Conservation (phyloP, 1,140 invertebrate species). For the Cydia pomonella region DNA sequence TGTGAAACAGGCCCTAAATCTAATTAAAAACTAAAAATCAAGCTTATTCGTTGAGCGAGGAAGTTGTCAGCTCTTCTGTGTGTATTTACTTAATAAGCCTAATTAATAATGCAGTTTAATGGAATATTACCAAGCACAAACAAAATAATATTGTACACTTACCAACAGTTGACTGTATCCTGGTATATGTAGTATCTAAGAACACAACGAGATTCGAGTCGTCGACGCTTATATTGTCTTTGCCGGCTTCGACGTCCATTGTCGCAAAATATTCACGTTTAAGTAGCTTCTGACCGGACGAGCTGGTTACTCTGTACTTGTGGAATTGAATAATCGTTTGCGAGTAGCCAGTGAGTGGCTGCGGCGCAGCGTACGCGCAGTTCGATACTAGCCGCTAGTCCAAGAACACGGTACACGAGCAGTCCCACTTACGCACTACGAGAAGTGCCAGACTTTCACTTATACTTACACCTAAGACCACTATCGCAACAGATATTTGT, state of each 20-base stretch:
- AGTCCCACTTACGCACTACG: not conserved
- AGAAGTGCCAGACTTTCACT: not conserved
- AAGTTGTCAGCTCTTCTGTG: too few species aligned
- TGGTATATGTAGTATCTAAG: slow-evolving; percentile 39
- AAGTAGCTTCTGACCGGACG: slow-evolving; percentile 9
- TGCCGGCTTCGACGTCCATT: slow-evolving; percentile 63
- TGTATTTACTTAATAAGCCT: too few species aligned
- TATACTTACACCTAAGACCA: not conserved
- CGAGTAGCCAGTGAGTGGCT: not conserved
- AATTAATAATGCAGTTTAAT: too few species aligned
- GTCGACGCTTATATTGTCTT: slow-evolving; percentile 58
- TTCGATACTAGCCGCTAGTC: not conserved
- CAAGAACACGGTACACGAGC: not conserved
- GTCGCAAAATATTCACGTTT: slow-evolving; percentile 31
- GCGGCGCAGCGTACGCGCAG: slow-evolving; percentile 5
- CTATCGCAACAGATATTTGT: not conserved
- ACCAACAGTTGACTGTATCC: not conserved
- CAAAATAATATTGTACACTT: not conserved
- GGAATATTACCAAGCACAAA: not conserved
- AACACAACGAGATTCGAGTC: slow-evolving; percentile 58
- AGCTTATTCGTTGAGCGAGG: too few species aligned
- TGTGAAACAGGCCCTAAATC: too few species aligned
- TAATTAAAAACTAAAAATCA: too few species aligned
- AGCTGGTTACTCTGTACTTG: not conserved
- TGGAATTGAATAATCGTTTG: slow-evolving; percentile 21